Percentiles rank a stretch among this genome's conserved stretches.
phyloP scores from a whole-genome alignment of 2,888 invertebrate genomes.

The Sycophila texana region DNA sequence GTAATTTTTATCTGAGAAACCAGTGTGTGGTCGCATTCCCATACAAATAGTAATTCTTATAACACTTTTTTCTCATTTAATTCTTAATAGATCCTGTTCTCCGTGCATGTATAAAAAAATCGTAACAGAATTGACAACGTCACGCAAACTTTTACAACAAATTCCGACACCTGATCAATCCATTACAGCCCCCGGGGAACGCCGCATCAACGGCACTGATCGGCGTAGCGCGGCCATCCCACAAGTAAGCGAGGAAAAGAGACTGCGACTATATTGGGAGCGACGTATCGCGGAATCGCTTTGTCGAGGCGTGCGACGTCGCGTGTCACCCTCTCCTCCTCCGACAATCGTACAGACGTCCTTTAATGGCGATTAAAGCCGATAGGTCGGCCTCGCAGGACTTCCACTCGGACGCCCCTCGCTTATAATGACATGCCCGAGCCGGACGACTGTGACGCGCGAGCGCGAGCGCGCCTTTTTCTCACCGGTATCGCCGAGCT shows the following conservation, averaged over 20 bases:
- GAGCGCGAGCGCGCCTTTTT: not conserved
- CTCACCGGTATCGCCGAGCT: not conserved
- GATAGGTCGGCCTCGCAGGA: slow-evolving; percentile 16
- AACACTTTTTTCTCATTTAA: too few relatives aligned
- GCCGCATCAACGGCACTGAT: slow-evolving; percentile 2
- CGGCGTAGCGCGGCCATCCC: not conserved
- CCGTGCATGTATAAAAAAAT: too few relatives aligned
- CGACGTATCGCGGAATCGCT: slow-evolving; percentile 46
- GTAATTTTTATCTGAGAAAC: too few relatives aligned
- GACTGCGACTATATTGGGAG: slow-evolving; percentile 42
- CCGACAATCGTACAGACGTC: slow-evolving; percentile 24
- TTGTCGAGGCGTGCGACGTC: slow-evolving; percentile 21
- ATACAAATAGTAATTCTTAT: too few relatives aligned
- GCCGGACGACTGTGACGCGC: not conserved
- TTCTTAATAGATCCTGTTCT: too few relatives aligned
- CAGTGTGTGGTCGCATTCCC: too few relatives aligned
- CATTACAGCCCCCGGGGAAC: not conserved
- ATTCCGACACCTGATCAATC: slow-evolving; percentile 3
- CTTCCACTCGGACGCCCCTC: not conserved
- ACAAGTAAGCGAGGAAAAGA: not conserved
- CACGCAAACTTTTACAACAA: too few relatives aligned
- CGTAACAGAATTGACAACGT: too few relatives aligned
- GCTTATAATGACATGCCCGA: not conserved
- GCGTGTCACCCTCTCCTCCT: slow-evolving; percentile 21
- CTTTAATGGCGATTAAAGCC: slow-evolving; percentile 42